These are phyloP conservation scores for Thunnus albacares DNA, from an alignment of 2,797 vertebrate species.

Conservation along the genomic window DNA sequence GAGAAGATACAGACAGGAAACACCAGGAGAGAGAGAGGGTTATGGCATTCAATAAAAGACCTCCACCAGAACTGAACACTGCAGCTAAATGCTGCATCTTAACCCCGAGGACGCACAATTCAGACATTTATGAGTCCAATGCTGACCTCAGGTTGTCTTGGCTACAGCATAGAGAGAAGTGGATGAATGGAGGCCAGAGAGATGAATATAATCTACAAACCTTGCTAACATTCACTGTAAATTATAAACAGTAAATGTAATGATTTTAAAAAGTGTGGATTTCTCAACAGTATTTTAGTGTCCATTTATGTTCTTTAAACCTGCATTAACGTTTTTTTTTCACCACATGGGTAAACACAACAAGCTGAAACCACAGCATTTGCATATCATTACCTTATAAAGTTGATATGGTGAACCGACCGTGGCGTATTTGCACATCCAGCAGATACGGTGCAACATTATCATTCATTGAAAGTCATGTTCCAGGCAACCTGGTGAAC, in stretches of 20 bases:
- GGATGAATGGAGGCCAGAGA: not conserved
- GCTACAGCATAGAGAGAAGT: not conserved
- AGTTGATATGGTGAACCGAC: not conserved
- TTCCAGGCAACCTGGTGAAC: not conserved
- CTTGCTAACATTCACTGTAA: not conserved
- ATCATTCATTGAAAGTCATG: not conserved
- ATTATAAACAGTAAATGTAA: not conserved
- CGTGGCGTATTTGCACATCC: too few relatives aligned
- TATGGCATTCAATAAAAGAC: too few relatives aligned
- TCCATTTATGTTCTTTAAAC: not conserved
- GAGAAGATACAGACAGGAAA: too few relatives aligned
- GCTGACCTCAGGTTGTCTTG: not conserved
- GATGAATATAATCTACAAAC: not conserved
- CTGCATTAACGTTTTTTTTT: slow-evolving; percentile 1
- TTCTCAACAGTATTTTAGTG: not conserved
- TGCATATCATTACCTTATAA: not conserved
- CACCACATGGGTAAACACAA: not conserved
- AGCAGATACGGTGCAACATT: not conserved
- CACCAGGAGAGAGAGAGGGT: too few relatives aligned
- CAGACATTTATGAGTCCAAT: not conserved
- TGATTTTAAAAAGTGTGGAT: not conserved
- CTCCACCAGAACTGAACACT: not conserved
- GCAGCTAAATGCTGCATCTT: not conserved
- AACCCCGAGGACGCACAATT: not conserved
- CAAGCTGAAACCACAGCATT: slow-evolving; percentile 12